Evolutionary conservation across 2,888 invertebrate species (phyloP).

Genomic region (Opisthograptis luteolata): DNA sequence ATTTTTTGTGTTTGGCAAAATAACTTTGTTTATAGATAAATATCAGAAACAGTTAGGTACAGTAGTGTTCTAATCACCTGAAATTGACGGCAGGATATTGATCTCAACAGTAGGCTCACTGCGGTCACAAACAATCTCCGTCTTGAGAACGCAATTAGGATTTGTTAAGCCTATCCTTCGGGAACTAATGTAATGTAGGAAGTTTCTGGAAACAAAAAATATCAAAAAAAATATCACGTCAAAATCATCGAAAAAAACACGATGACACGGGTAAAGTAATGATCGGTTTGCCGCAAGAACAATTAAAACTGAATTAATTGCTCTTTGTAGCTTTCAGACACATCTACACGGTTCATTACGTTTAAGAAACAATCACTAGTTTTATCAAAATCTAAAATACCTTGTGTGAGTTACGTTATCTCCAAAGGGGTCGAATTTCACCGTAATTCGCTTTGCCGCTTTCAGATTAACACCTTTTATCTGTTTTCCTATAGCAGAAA

Average conservation of each 20-base stretch:
- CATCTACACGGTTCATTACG: too few species aligned
- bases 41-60: too few species aligned
- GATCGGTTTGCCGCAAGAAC: too few species aligned
- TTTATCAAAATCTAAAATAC: slow-evolving; percentile 71
- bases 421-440: slow-evolving; percentile 94
- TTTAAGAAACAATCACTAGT: too few species aligned
- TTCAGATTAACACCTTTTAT: slow-evolving; percentile 89
- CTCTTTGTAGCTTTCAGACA: too few species aligned
- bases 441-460: slow-evolving; percentile 90
- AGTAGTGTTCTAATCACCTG: too few species aligned
- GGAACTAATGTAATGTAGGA: slow-evolving; percentile 87
- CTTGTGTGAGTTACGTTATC: slow-evolving; percentile 87
- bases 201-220: slow-evolving; percentile 85
- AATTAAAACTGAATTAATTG: too few species aligned
- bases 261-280: too few species aligned
- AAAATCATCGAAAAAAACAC: too few species aligned
- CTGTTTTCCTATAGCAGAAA: slow-evolving; percentile 90
- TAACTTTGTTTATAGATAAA: too few species aligned
- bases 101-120: slow-evolving; percentile 89
- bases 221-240: too few species aligned
- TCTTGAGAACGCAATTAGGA: slow-evolving; percentile 89
- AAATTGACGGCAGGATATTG: slow-evolving; percentile 76
- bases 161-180: slow-evolving; percentile 89
- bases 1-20: too few species aligned
- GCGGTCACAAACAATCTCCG: slow-evolving; percentile 91